Conservation (phyloP, 1,140 invertebrate genomes). For the Aleiodes sp. region DNA sequence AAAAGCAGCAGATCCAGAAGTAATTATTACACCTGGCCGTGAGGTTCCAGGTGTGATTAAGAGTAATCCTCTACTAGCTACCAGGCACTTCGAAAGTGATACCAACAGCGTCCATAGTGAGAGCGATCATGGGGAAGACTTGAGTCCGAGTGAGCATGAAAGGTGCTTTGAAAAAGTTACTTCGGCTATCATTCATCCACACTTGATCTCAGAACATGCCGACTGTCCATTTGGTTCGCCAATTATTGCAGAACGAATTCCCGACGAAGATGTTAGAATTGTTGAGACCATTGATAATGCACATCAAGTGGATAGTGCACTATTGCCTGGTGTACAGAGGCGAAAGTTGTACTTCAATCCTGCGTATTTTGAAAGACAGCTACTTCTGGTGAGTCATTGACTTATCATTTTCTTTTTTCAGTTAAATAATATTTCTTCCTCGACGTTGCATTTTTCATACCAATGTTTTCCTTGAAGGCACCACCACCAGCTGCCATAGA, state of each 20-base stretch:
- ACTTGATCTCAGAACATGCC: conserved; percentile 50
- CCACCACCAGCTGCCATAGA: conserved; percentile 87
- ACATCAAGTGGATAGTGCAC: conserved; percentile 59
- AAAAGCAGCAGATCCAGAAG: conserved; percentile 49
- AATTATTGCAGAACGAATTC: conserved; percentile 75
- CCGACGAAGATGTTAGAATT: conserved; percentile 84
- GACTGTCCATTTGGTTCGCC: conserved; percentile 59
- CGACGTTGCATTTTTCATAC: background rate
- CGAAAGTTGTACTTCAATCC: conserved; percentile 88
- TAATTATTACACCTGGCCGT: conserved; percentile 55
- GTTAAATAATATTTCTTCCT: background rate
- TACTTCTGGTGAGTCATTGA: conserved; percentile 74
- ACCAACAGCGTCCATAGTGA: conserved; percentile 61
- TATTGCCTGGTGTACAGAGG: conserved; percentile 69
- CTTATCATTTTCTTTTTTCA: background rate
- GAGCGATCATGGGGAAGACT: conserved; percentile 57
- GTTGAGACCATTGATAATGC: conserved; percentile 80
- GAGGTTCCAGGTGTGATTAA: conserved; percentile 73
- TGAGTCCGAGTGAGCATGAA: conserved; percentile 51
- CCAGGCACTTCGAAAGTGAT: conserved; percentile 71
- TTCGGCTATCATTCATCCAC: conserved; percentile 75
- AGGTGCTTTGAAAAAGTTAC: conserved; percentile 66
- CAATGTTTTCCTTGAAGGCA: conserved; percentile 68
- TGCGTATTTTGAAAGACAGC: conserved; percentile 86
- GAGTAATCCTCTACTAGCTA: conserved; percentile 77